phyloP scores from a whole-genome alignment of 2,797 vertebrate genomes.

The Phrynocephalus vlangalii region DNA sequence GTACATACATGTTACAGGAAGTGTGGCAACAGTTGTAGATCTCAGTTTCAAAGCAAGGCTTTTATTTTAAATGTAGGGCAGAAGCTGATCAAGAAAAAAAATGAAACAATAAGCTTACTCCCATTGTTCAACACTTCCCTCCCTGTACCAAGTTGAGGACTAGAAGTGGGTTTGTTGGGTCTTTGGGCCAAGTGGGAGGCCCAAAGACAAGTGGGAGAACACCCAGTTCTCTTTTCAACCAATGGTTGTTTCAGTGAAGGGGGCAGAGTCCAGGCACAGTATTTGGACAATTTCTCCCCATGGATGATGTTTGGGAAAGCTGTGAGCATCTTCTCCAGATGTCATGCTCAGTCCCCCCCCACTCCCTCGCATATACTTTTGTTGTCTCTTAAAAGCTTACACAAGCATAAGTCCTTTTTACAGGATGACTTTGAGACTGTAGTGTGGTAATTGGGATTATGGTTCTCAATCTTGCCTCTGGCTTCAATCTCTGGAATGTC shows the following conservation, averaged over 20 bases:
- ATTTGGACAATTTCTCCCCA: not conserved
- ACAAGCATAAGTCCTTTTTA: not conserved
- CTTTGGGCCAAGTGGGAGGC: not conserved
- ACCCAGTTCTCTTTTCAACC: not conserved
- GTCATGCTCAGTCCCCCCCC: not conserved
- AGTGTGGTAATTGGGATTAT: not conserved
- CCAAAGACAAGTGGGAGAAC: not conserved
- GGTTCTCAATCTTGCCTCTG: no score
- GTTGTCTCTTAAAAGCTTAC: not conserved
- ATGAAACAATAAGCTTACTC: no score
- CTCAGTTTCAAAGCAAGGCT: not conserved
- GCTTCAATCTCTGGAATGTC: no score
- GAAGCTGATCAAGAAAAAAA: not conserved
- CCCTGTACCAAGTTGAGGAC: not conserved
- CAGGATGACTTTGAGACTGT: not conserved
- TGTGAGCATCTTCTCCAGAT: not conserved
- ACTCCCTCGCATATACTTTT: not conserved
- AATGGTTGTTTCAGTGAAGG: not conserved
- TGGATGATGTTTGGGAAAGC: no score
- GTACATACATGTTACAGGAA: not conserved
- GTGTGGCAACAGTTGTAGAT: not conserved
- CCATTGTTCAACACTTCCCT: no score
- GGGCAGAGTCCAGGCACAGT: not conserved
- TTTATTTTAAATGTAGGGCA: not conserved
- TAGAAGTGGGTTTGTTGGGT: not conserved